Base-by-base conservation (phyloP, 2,113 vertebrate genomes). In the Anhinga rufa region DNA sequence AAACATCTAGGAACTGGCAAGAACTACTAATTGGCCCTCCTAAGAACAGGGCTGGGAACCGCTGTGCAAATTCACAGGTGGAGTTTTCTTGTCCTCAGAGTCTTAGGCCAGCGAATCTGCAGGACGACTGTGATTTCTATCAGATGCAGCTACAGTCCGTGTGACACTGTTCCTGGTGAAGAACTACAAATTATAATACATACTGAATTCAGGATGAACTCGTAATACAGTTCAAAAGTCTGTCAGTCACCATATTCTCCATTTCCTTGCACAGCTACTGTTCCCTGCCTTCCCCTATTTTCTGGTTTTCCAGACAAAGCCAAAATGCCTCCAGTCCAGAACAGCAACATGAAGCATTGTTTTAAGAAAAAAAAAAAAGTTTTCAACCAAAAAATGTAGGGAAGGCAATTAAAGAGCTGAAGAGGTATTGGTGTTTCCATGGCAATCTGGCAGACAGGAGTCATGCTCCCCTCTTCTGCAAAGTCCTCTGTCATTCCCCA, bases 361-460 rank as follows among this genome's bases (percentile, higher is more conserved):
- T 54, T 5, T 1, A 51, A 51, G 38, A 16, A 24, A 60, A 64
- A 60, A 58, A 87, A 84, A 86, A 85, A 91, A 74, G 57, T 85
- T 94, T 92, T 79, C 61, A 48, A 86, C 38, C 62, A 38, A 90
- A 94, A 92, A 95, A 91, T 20, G 78, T 71, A 83, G 64, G 36
- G 79, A 90, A 92, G 81, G 87, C 94, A 95, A 90, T 95, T 95
- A 95, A 80, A 97, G 84, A 90, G 71, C 91, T 87, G 82, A 82
- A 66, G 93, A 81, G 82, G 93, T 81, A 90, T 54, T 94, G 91
- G 89, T 62, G 94, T 96, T 97, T 95, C 97, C 93, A 95, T 94
- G 97, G 94, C 71, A 89, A 96, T 82, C 79, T 95, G 89, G 92
- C 94, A 92, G 92, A 24, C 64, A 0, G 66, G 52, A 95, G 57